Evolutionary conservation across 2,888 invertebrate genomes (phyloP).

Genomic region (Latheticus oryzae): DNA sequence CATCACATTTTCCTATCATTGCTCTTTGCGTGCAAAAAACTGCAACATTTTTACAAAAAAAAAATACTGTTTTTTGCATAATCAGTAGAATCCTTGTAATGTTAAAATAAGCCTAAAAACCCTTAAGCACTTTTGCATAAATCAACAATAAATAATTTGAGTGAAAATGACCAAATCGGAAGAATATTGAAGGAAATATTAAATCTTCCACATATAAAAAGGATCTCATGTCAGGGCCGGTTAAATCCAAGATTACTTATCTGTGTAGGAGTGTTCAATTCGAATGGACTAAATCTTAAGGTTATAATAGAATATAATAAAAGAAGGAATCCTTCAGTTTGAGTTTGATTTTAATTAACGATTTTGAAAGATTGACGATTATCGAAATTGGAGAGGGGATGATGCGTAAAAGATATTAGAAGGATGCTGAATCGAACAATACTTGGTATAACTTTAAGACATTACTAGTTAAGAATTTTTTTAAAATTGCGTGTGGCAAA

Average conservation of each 20-base stretch:
- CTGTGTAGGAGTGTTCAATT: conserved; percentile 16
- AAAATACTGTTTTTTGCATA: no score
- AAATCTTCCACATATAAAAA: no score
- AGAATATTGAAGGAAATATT: conserved; percentile 12
- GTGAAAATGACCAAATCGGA: no score
- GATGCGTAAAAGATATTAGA: conserved; percentile 36
- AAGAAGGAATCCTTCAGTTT: conserved; percentile 5
- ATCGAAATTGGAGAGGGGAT: conserved; percentile 34
- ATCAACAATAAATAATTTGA: no score
- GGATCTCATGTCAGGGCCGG: conserved; percentile 26
- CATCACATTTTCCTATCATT: no score
- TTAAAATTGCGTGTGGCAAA: conserved; percentile 1
- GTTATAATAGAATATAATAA: no score
- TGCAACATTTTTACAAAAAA: no score
- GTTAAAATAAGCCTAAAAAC: no score
- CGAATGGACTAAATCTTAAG: conserved; percentile 15
- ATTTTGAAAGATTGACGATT: conserved; percentile 4
- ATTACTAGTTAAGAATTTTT: conserved; percentile 21
- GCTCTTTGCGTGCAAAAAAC: no score
- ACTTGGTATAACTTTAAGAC: conserved; percentile 28
- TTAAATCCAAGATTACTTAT: neutral
- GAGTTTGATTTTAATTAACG: conserved; percentile 16
- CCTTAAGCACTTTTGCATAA: no score
- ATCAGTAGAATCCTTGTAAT: no score
- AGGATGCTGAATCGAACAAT: conserved; percentile 32